Conservation (phyloP, 2,113 vertebrate species). For the Otocyon megalotis region DNA sequence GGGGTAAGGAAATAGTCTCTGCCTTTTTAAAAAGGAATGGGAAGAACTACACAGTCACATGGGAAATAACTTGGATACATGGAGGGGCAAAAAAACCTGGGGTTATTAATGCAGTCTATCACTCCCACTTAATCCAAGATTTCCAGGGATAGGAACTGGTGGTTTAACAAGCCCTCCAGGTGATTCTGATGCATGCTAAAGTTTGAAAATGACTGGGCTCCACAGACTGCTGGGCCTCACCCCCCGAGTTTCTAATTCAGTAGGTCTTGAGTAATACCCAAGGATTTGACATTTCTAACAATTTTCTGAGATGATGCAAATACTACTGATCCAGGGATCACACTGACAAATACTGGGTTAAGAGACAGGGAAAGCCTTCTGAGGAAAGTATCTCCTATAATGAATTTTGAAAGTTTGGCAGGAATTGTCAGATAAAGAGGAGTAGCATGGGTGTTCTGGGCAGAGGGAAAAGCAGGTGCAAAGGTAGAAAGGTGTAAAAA, state of each 20-base stretch:
- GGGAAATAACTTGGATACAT: background rate
- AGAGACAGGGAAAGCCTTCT: background rate
- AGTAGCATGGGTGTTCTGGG: background rate
- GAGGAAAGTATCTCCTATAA: background rate
- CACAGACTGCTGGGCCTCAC: background rate
- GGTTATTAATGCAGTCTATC: background rate
- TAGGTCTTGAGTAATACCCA: background rate
- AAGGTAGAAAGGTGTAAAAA: constrained; percentile 18
- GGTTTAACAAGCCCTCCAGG: background rate
- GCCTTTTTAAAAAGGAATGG: background rate
- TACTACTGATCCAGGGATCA: background rate
- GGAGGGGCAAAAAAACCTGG: background rate
- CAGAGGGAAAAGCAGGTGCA: background rate
- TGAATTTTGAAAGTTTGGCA: constrained; percentile 29
- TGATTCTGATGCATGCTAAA: background rate
- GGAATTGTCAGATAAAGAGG: background rate
- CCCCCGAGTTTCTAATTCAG: background rate
- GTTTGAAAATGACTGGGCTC: background rate
- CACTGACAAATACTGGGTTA: background rate
- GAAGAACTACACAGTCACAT: background rate
- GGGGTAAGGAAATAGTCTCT: background rate
- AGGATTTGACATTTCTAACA: constrained; percentile 43
- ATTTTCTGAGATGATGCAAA: background rate
- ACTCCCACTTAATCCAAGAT: background rate
- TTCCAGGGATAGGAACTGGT: background rate